Base-by-base conservation (phyloP, 2,113 vertebrate species). In the Nerophis ophidion region DNA sequence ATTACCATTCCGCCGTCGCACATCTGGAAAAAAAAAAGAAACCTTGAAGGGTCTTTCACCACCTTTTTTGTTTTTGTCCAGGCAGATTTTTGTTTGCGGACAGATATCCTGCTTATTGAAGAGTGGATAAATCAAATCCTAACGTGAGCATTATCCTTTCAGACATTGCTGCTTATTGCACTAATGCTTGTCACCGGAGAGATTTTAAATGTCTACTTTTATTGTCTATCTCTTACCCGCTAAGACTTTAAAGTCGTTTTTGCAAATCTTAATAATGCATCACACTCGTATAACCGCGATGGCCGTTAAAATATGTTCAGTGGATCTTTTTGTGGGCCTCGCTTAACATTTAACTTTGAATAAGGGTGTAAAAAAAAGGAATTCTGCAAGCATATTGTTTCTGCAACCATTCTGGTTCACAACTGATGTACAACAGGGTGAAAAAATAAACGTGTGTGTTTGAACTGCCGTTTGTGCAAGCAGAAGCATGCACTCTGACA, bases 121-220 rank as follows among this genome's bases (percentile, higher is more conserved):
- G 63, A 67, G 57, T 65, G 50, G 68, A 82, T 82, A 68, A 86
- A 76, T 83, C 79, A 78, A 66, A 57, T 57, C 46, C 63, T 83
- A 82, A 81, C 84, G 75, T 12, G 60, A 61, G 71, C 60, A 79
- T 81, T 84, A 82, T 85, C 83, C 80, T 76, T 83, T 64, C 40
- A 78, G 72, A 83, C 67, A 60, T 76, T 76, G 79, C 75, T 68
- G 65, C 66, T 63, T 79, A 74, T 71, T 79, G 72, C 66, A 67
- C 71, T 80, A 81, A 87, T 83, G 77, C 74, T 70, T 46, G 66
- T 81, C 68, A 71, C 57, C 56, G 60, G 68, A 65, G 66, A 70
- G 66, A 65, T 79, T 83, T 76, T 71, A 70, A 78, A 75, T 76
- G 60, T 83, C 61, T 40, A 38, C n/a, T 74, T 82, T 75, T 78